Evolutionary conservation across 2,888 invertebrate genomes (phyloP), one percentile per base, ranked within the genome.

Genomic region (Zeuzera pyrina): DNA sequence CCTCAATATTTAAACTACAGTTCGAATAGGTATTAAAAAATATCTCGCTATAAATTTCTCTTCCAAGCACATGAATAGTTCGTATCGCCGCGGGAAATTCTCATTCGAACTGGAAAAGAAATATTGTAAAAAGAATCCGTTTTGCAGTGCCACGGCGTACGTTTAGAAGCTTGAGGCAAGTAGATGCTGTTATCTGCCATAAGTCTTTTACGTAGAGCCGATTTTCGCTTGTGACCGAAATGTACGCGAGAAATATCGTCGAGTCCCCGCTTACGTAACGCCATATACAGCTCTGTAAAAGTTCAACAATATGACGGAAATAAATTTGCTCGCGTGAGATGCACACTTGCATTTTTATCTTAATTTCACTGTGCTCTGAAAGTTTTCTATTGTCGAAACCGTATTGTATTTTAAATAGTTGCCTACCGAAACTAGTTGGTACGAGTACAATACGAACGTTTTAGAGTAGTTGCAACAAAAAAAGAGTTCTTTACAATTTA

Each of bases 31-130:
- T 46, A 33, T 45, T 45, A 45, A 57, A 55, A 57, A 57, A 53
- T 38, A 45, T 44, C 41, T 42, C 35, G 38, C 52, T 35, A 56
- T 57, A 57, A 50, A 55, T 52, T 45, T 41, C 37, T 38, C 44
- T 44, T 42, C 27, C 41, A 33, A 36, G 41, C 38, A 42, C 49
- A 51, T 52, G 56, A 55, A 58, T 53, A 49, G 58, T 57, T 51
- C 43, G 47, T 46, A 43, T 45, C 47, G 58, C 56, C 55, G 52
- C 50, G 51, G 50, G 56, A 52, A 49, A 50, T 54, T 54, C 52
- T 51, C 52, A 53, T 55, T 54, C 52, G 38, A 48, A 55, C 51
- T 54, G 58, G 57, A 62, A 63, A 58, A 59, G 56, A 58, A 61
- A 61, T 63, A 61, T 61, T 56, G 59, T 54, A 49, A 47, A 52